phyloP scores from a whole-genome alignment of 2,888 invertebrate species.

The Callinectes sapidus region DNA sequence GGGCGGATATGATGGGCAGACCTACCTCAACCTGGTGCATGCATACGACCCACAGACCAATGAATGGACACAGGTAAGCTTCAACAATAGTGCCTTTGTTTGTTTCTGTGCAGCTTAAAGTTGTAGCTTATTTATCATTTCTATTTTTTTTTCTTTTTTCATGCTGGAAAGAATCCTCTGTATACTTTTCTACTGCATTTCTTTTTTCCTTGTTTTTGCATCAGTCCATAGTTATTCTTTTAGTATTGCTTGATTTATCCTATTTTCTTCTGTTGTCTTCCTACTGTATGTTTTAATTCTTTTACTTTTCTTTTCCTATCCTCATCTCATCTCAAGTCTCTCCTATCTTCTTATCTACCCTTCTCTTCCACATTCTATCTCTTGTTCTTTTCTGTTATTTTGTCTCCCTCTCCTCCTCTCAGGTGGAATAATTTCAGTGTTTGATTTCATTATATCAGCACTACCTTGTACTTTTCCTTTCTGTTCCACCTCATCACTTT shows the following conservation, averaged over 20 bases:
- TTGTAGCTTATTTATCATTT: background rate
- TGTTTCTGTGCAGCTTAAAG: background rate
- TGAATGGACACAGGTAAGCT: constrained; percentile 69
- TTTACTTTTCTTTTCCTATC: background rate
- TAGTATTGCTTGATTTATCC: background rate
- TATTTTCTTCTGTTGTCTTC: too few relatives aligned
- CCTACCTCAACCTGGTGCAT: constrained; percentile 90
- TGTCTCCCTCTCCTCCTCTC: too few relatives aligned
- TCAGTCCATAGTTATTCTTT: background rate
- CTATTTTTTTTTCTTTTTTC: background rate
- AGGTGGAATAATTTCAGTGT: too few relatives aligned
- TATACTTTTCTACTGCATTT: background rate
- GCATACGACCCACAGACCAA: constrained; percentile 78
- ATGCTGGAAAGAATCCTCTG: too few relatives aligned
- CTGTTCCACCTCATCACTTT: too few relatives aligned
- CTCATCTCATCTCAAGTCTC: background rate
- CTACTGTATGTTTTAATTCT: too few relatives aligned
- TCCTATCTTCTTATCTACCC: background rate
- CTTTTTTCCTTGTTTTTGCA: background rate
- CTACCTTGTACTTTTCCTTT: too few relatives aligned
- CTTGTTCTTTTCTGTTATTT: too few relatives aligned
- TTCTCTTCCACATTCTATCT: background rate
- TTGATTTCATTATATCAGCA: too few relatives aligned
- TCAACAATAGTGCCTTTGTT: background rate
- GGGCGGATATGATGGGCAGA: constrained; percentile 94